Evolutionary conservation across 2,888 invertebrate species (phyloP).

Genomic region (Melipona bicolor): DNA sequence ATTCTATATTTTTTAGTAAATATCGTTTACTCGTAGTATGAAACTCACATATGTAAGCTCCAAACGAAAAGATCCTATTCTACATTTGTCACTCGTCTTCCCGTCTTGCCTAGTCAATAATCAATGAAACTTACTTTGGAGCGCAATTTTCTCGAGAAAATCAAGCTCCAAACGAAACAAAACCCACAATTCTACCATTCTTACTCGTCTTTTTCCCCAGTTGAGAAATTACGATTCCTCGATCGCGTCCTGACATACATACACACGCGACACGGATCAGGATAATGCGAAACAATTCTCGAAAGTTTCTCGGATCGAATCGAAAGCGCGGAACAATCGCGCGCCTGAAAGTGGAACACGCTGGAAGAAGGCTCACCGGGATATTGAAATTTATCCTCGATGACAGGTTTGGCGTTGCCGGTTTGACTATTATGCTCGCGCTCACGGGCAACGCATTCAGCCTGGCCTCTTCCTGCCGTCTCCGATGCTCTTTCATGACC

Average conservation of each 20-base stretch:
- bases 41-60: too few relatives aligned
- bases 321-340: slow-evolving; percentile 28
- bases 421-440: slow-evolving; percentile 75
- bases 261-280: neutral
- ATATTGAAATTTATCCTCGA: slow-evolving; percentile 65
- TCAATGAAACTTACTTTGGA: too few relatives aligned
- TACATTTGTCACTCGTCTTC: too few relatives aligned
- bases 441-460: slow-evolving; percentile 75
- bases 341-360: slow-evolving; percentile 9
- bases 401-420: slow-evolving; percentile 34
- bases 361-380: slow-evolving; percentile 67
- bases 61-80: too few relatives aligned
- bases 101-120: too few relatives aligned
- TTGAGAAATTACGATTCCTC: too few relatives aligned
- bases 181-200: too few relatives aligned
- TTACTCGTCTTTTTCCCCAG: too few relatives aligned
- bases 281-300: slow-evolving; percentile 27
- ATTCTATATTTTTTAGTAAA: too few relatives aligned
- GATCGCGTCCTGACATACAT: neutral
- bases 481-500: slow-evolving; percentile 52
- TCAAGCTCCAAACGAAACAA: too few relatives aligned
- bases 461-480: slow-evolving; percentile 70
- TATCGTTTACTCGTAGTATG: too few relatives aligned
- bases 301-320: neutral
- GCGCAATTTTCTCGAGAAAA: too few relatives aligned